These are phyloP conservation scores for Xylocampa areola DNA, from an alignment of 2,888 invertebrate species.

Conservation along the genomic window DNA sequence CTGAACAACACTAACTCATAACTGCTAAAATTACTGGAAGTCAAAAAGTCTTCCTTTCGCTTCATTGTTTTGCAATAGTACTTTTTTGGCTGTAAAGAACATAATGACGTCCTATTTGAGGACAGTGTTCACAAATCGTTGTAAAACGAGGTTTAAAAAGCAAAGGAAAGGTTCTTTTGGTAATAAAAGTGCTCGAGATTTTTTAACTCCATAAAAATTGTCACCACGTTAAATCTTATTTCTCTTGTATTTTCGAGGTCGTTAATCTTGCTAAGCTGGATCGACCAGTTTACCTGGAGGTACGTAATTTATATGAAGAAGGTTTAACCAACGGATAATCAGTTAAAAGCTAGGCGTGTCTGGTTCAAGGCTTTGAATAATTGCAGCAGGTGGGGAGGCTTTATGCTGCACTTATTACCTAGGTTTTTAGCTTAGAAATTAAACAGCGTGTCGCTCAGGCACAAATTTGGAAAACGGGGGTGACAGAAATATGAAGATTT, in stretches of 20 bases:
- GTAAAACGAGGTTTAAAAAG: not conserved
- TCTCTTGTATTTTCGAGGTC: constrained; percentile 12
- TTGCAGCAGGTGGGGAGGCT: not conserved
- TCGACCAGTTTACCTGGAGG: constrained; percentile 16
- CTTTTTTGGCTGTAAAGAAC: too few species aligned
- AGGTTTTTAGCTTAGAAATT: constrained; percentile 8
- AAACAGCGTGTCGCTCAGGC: too few species aligned
- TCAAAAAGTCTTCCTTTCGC: too few species aligned
- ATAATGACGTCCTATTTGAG: too few species aligned
- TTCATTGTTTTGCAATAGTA: too few species aligned
- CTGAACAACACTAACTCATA: too few species aligned
- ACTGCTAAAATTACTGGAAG: too few species aligned
- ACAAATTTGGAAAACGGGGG: too few species aligned
- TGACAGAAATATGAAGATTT: too few species aligned
- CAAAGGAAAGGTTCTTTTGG: not conserved
- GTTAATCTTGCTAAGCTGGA: constrained; percentile 24
- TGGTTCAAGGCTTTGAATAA: constrained; percentile 20
- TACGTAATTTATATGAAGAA: constrained; percentile 26
- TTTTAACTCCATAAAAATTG: constrained; percentile 11
- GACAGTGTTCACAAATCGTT: not conserved
- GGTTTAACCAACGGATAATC: constrained; percentile 12
- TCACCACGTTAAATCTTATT: constrained; percentile 5
- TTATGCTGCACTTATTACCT: constrained; percentile 3
- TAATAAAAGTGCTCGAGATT: not conserved
- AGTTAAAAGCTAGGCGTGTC: constrained; percentile 19